Base-by-base conservation (phyloP, 2,888 invertebrate genomes). In the Caenorhabditis japonica region DNA sequence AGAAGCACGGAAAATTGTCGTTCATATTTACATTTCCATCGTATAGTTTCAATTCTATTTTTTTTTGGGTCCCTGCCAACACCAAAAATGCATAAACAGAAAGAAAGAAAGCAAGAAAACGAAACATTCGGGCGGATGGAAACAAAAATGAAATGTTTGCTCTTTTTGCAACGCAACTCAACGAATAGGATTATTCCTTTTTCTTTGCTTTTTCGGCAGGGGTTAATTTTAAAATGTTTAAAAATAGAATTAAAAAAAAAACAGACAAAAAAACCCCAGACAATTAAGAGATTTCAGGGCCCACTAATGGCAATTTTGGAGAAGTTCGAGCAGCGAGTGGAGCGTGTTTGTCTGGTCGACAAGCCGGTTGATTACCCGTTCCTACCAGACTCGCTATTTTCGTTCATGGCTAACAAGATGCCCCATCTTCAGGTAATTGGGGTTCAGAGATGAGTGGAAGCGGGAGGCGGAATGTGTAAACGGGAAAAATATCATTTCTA, bases 361-460 rank as follows among this genome's bases (percentile, higher is more conserved):
- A 84, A 83, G 36, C 87, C 87, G 5, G 80, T 88, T 17, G 87
- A 87, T 74, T 88, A 88, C 66, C 82, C 87, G 5, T 87, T 88
- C 71, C 75, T 87, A 17, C 85, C 87, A 13, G 88, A 87, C 68
- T 75, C 77, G 10, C 78, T 87, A 62, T 87, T 88, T 76, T 75
- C 77, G 27, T 87, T 81, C 71, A 77, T 87, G 80, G 83, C 87
- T 34, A 83, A 76, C 52, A 68, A 73, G 47, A 80, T 86, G 83
- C 83, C 85, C 2, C 79, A 78, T 44, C 66, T 86, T 25, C 85
- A 85, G 80, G 85, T 85, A n/a, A n/a, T n/a, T n/a, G n/a, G n/a
- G n/a, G n/a, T n/a, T n/a, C n/a, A n/a, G n/a, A n/a, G n/a, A n/a
- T n/a, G n/a, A n/a, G n/a, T n/a, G n/a, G n/a, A n/a, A n/a, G n/a